Base-by-base conservation (phyloP, 2,113 vertebrate species). In the Gasterosteus aculeatus region DNA sequence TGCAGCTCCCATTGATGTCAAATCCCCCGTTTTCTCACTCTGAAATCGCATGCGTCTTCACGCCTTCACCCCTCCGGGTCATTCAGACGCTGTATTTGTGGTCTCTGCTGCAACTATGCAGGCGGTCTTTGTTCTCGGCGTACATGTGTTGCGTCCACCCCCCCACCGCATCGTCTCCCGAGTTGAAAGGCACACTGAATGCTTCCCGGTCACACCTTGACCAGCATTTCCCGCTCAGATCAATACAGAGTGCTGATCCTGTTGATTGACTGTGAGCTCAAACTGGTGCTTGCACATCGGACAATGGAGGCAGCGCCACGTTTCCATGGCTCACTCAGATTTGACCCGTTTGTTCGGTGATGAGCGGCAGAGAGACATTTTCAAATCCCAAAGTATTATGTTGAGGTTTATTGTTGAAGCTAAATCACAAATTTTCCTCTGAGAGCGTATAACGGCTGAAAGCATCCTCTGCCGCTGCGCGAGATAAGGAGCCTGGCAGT, bases 301-400 rank as follows among this genome's bases (percentile, higher is more conserved):
- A 44, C 14, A 49, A 38, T 2, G 29, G 29, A 58, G 42, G 6
- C 33, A 22, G 29, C 16, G 3, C 9, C 47, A n/a, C 2, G 2
- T 49, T 47, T 41, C 31, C 9, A n/a, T 15, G 31, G 7, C n/a
- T 31, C 4, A 18, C 33, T 38, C 39, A 16, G 38, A 46, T 60
- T 38, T 68, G 46, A 53, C n/a, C 75, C 18, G 29, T 74, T 75
- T 38, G 16, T 14, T 46, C 9, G 26, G 9, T 26, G 33, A 51
- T 56, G 42, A 69, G 22, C 33, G 12, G 22, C n/a, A 18, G 16
- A 38, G 31, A 39, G 49, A 39, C 19, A 29, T 31, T n/a, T 39
- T 22, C 14, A 58, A 59, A 31, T 59, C 38, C 11, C 29, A 66
- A 41, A n/a, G 54, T 8, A 10, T 29, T 56, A 9, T 14, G 10